These are phyloP conservation scores for Poeciliopsis turneri DNA, from an alignment of 2,797 vertebrate species.

Conservation along the genomic window DNA sequence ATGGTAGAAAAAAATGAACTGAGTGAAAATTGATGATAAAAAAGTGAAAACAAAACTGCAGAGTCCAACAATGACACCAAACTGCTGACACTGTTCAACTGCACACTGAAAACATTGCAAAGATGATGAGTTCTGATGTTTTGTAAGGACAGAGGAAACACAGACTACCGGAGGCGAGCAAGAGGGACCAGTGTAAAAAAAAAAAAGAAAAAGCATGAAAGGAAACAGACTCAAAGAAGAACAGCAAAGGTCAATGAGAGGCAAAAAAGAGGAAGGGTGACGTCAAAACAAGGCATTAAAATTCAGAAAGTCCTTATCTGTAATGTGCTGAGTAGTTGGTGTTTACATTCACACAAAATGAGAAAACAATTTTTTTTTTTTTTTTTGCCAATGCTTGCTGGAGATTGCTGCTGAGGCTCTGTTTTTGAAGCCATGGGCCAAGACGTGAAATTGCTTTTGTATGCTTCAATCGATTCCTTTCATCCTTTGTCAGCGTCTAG, in stretches of 20 bases:
- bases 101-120: conserved; percentile 17
- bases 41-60: conserved; percentile 8
- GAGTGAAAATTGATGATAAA: conserved; percentile 1
- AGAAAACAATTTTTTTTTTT: not conserved
- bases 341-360: conserved; percentile 18
- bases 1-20: not conserved
- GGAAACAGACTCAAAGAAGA: conserved; percentile 13
- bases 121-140: conserved; percentile 39
- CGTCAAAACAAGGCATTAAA: conserved; percentile 26
- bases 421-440: conserved; percentile 37
- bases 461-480: conserved; percentile 59
- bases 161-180: conserved; percentile 43
- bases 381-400: conserved; percentile 10
- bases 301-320: conserved; percentile 13
- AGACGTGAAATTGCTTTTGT: conserved; percentile 62
- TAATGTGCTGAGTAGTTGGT: not conserved
- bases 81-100: conserved; percentile 42
- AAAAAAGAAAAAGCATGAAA: conserved; percentile 35
- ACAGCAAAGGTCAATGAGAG: conserved; percentile 43
- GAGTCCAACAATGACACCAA: conserved; percentile 7
- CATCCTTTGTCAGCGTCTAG: conserved; percentile 50
- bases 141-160: conserved; percentile 49
- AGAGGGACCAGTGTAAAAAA: conserved; percentile 30
- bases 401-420: conserved; percentile 10
- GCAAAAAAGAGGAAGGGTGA: conserved; percentile 29